Evolutionary conservation across 1,140 invertebrate species (phyloP).

Genomic region (Leptonema lineaticorne): DNA sequence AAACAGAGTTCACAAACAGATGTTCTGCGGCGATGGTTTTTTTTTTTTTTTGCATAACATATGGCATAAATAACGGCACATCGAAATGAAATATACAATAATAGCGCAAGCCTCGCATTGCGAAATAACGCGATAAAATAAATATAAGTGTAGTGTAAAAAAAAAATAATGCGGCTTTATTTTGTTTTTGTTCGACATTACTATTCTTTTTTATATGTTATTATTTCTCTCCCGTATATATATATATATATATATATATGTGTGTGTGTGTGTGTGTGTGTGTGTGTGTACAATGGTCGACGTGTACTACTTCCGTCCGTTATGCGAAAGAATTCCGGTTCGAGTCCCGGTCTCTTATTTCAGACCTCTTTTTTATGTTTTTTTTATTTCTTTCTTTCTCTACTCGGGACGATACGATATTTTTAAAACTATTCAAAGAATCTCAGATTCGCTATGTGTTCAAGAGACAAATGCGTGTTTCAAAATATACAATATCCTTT

Average conservation of each 20-base stretch:
- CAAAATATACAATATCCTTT: no score
- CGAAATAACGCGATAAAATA: conserved; percentile 11
- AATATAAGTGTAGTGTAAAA: neutral
- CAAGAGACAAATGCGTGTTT: no score
- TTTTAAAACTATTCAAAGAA: no score
- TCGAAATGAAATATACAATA: conserved; percentile 1
- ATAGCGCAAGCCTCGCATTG: neutral
- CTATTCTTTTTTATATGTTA: no score
- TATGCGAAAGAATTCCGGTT: conserved; percentile 29
- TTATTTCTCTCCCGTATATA: no score
- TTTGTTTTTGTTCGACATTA: no score
- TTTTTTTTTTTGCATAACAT: conserved; percentile 5
- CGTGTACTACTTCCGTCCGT: conserved; percentile 24
- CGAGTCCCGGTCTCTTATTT: conserved; percentile 30
- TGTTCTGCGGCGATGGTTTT: neutral
- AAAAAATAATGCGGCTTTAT: conserved; percentile 10
- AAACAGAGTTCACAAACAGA: conserved; percentile 10
- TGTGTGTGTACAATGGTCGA: conserved; percentile 1
- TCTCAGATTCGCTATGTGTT: no score
- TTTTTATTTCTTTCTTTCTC: neutral
- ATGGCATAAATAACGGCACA: conserved; percentile 16
- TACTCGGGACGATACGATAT: no score
- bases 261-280: no score
- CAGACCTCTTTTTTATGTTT: conserved; percentile 5
- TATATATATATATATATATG: no score